Percentiles rank a stretch among this genome's conserved stretches.
phyloP scores from a whole-genome alignment of 2,888 invertebrate species.

The Embidobia sp. region DNA sequence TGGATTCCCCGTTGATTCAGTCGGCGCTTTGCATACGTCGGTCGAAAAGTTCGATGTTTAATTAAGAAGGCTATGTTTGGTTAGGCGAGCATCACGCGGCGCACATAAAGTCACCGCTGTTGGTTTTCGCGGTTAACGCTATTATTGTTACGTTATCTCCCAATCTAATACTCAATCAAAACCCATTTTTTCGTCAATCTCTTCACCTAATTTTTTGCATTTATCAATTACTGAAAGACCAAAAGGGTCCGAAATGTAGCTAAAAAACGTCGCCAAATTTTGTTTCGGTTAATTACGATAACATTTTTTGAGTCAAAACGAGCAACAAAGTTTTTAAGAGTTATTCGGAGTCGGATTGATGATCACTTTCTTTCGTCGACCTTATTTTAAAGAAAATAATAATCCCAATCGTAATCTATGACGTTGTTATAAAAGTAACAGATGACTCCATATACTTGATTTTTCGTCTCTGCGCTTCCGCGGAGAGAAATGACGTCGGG shows the following conservation, averaged over 20 bases:
- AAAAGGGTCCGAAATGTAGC: no score
- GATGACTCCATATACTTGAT: constrained; percentile 60
- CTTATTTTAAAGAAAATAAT: constrained; percentile 51
- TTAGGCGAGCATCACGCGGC: constrained; percentile 2
- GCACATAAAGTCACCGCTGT: constrained; percentile 16
- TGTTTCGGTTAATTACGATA: no score
- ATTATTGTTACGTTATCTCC: neutral
- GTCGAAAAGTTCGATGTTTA: constrained; percentile 30
- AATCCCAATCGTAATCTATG: constrained; percentile 49
- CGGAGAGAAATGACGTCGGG: constrained; percentile 60
- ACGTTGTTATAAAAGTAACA: constrained; percentile 63
- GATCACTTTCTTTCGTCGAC: neutral
- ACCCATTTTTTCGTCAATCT: no score
- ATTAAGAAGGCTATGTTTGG: constrained; percentile 18
- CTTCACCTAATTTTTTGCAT: no score
- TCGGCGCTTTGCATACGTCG: constrained; percentile 30
- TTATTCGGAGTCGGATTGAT: no score
- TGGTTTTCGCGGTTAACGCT: constrained; percentile 28
- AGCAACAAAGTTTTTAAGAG: no score
- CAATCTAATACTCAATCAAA: no score
- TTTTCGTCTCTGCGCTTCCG: constrained; percentile 57
- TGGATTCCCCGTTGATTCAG: constrained; percentile 26
- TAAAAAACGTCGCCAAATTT: no score
- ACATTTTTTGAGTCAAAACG: no score
- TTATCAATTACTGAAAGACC: no score